These are phyloP conservation scores for Brienomyrus brachyistius DNA, from an alignment of 2,113 vertebrate species.

Conservation along the genomic window DNA sequence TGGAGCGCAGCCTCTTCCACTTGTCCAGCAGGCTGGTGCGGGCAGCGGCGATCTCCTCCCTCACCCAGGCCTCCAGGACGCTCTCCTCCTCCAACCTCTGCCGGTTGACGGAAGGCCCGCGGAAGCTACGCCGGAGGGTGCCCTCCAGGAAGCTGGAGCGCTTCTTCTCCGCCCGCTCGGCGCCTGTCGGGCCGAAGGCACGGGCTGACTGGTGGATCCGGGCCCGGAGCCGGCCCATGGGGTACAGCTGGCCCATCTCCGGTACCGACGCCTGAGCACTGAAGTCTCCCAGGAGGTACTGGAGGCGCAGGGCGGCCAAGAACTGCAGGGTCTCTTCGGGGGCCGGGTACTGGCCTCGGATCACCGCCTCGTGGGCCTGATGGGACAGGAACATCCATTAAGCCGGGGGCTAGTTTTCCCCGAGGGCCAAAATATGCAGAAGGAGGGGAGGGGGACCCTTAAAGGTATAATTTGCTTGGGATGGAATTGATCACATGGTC, in stretches of 20 bases:
- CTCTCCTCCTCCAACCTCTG: constrained; percentile 79
- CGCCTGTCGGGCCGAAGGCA: constrained; percentile 51
- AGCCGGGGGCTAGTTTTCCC: neutral
- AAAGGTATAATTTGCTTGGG: neutral
- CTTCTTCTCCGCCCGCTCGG: constrained; percentile 70
- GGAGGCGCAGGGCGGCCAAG: constrained; percentile 82
- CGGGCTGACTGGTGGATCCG: constrained; percentile 84
- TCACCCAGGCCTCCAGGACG: constrained; percentile 83
- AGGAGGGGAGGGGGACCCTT: neutral
- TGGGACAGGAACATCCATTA: neutral
- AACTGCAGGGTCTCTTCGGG: constrained; percentile 92
- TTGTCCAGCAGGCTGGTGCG: constrained; percentile 81
- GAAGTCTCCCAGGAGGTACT: constrained; percentile 80
- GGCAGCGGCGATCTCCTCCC: constrained; percentile 75
- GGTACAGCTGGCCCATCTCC: constrained; percentile 80
- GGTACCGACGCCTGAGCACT: constrained; percentile 52
- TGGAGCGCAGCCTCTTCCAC: constrained; percentile 86
- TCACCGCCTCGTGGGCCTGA: constrained; percentile 90
- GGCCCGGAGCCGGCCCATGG: constrained; percentile 72
- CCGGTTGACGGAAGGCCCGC: constrained; percentile 67
- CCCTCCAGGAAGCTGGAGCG: constrained; percentile 92
- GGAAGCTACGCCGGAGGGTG: constrained; percentile 83
- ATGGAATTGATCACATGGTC: neutral
- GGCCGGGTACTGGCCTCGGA: constrained; percentile 85
- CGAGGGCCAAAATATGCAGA: neutral